Evolutionary conservation across 2,113 vertebrate genomes (phyloP).

Genomic region (Zeus faber): DNA sequence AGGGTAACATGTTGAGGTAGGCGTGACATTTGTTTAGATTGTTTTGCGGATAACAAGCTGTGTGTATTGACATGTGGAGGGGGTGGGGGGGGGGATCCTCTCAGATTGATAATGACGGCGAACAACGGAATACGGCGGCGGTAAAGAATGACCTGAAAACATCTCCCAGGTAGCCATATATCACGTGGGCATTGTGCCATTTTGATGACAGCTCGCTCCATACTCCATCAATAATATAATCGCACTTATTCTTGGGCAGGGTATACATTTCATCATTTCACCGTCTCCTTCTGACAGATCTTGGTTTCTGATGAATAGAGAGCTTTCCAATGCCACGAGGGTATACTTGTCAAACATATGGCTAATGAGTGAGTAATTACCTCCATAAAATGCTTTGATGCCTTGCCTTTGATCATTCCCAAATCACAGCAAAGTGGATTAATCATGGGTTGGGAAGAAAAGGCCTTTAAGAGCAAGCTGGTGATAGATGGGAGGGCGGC

Average conservation of each 20-base stretch:
- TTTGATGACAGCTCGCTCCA: slow-evolving; percentile 43
- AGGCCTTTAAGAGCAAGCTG: slow-evolving; percentile 21
- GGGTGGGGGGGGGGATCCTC: slow-evolving; percentile 2
- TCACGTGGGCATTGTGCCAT: slow-evolving; percentile 44
- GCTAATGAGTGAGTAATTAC: slow-evolving; percentile 68
- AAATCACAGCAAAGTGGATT: slow-evolving; percentile 56
- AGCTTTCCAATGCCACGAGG: slow-evolving; percentile 52
- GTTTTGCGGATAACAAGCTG: slow-evolving; percentile 49
- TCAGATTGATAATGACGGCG: slow-evolving; percentile 56
- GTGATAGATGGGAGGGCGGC: slow-evolving; percentile 1
- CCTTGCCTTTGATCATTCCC: slow-evolving; percentile 60
- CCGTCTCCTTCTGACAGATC: slow-evolving; percentile 52
- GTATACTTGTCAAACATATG: slow-evolving; percentile 68
- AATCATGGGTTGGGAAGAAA: slow-evolving; percentile 35
- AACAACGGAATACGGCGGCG: slow-evolving; percentile 30
- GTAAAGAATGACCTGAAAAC: slow-evolving; percentile 66
- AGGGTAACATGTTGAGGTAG: slow-evolving; percentile 52
- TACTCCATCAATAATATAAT: slow-evolving; percentile 66
- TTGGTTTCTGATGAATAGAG: slow-evolving; percentile 66
- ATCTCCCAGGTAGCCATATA: slow-evolving; percentile 57
- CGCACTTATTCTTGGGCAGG: slow-evolving; percentile 44
- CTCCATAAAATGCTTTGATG: slow-evolving; percentile 59
- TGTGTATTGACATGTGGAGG: slow-evolving; percentile 40
- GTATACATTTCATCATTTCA: slow-evolving; percentile 58
- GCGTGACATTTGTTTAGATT: slow-evolving; percentile 54